These are phyloP conservation scores for Drosophila subpulchrella DNA, from an alignment of 1,140 invertebrate genomes.

Conservation along the genomic window DNA sequence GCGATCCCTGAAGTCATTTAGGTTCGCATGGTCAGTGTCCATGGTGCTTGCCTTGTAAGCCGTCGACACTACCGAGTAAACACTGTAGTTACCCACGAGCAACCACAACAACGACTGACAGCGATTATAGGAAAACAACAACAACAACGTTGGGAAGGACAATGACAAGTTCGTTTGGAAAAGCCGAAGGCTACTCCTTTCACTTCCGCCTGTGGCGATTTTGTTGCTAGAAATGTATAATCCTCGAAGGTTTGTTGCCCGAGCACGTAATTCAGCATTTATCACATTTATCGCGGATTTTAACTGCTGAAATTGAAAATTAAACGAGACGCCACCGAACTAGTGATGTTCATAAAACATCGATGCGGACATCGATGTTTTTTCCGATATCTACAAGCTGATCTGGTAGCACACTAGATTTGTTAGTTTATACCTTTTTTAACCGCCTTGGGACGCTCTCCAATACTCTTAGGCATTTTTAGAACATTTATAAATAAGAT, in stretches of 20 bases:
- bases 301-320: constrained; percentile 50
- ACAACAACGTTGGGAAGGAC: constrained; percentile 25
- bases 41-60: constrained; percentile 28
- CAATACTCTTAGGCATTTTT: neutral
- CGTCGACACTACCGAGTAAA: constrained; percentile 12
- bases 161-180: constrained; percentile 17
- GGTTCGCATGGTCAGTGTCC: constrained; percentile 70
- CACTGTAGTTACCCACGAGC: constrained; percentile 18
- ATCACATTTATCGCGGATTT: constrained; percentile 18
- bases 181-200: constrained; percentile 20
- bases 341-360: constrained; percentile 23
- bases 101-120: constrained; percentile 17
- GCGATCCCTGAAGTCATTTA: constrained; percentile 64
- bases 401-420: constrained; percentile 10
- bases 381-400: neutral
- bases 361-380: too few relatives aligned
- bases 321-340: constrained; percentile 61
- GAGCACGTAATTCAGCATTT: constrained; percentile 15
- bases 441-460: neutral
- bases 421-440: neutral
- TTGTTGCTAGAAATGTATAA: neutral
- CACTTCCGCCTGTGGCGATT: constrained; percentile 3
- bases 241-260: constrained; percentile 4
- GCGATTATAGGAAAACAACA: constrained; percentile 28
- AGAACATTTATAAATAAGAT: neutral